Percentiles rank a stretch among this genome's conserved stretches.
phyloP scores from a whole-genome alignment of 92 coral and sea anemone genomes.

The Phymanthus crucifer region DNA sequence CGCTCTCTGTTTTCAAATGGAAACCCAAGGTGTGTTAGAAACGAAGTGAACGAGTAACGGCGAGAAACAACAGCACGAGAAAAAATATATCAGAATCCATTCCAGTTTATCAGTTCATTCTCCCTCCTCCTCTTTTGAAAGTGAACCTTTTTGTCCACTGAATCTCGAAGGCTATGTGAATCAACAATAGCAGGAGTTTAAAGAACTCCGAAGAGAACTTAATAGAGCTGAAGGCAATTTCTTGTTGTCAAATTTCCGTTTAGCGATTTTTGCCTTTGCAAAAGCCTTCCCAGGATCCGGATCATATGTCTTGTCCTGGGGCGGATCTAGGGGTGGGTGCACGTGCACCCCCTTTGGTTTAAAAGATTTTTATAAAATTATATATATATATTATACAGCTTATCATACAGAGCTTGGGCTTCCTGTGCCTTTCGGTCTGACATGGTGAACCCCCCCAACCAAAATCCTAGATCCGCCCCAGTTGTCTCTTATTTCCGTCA shows the following conservation, averaged over 20 bases:
- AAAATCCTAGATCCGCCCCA: no score
- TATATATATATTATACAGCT: no score
- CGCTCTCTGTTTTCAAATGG: constrained; percentile 59
- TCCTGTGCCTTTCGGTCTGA: no score
- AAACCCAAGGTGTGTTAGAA: constrained; percentile 19
- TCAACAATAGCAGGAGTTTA: constrained; percentile 25
- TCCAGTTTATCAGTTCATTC: constrained; percentile 10
- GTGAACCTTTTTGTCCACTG: constrained; percentile 30
- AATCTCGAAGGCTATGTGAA: constrained; percentile 45
- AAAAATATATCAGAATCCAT: constrained; percentile 18
- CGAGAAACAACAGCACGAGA: constrained; percentile 24
- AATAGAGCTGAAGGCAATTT: constrained; percentile 13
- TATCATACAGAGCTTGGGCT: no score
- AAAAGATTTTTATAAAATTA: no score
- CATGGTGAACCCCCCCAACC: no score
- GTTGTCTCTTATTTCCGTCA: not conserved
- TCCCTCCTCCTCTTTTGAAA: constrained; percentile 20
- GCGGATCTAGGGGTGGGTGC: no score
- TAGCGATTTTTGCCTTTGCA: no score
- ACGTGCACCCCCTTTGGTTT: no score
- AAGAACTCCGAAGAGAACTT: constrained; percentile 35
- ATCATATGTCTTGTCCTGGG: not conserved
- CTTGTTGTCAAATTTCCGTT: no score
- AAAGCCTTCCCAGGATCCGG: not conserved
- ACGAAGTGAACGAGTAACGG: constrained; percentile 49